These are phyloP conservation scores for Lasioglossum oenotherae DNA, from an alignment of 2,888 invertebrate species.

Conservation along the genomic window DNA sequence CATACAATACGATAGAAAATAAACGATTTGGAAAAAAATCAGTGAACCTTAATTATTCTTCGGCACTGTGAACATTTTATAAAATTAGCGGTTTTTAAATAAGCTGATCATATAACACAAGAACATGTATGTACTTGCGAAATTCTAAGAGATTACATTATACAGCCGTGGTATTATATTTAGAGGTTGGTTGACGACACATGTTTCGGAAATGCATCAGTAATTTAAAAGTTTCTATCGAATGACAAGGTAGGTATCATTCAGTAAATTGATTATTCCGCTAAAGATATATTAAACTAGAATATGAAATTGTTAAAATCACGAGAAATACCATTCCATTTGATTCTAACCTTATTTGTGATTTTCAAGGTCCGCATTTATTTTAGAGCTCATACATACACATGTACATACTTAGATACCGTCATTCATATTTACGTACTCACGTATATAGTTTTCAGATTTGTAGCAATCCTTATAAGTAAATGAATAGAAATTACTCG, in stretches of 20 bases:
- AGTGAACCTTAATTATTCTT: not conserved
- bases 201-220: not conserved
- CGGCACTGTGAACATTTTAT: not conserved
- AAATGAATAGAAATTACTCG: not conserved
- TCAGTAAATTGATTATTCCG: not conserved
- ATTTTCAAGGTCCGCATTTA: conserved; percentile 45
- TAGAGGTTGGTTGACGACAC: not conserved
- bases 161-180: not conserved
- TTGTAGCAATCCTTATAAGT: conserved; percentile 25
- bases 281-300: not conserved
- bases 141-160: conserved; percentile 18
- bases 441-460: not conserved
- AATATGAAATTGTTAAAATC: not conserved
- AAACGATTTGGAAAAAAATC: conserved; percentile 6
- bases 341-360: conserved; percentile 39
- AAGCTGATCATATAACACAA: not conserved
- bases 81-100: not conserved
- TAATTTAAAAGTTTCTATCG: not conserved
- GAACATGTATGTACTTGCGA: not conserved
- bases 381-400: conserved; percentile 37
- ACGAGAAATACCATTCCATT: not conserved
- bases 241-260: not conserved
- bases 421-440: not conserved
- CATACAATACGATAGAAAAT: conserved; percentile 10
- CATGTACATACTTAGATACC: not conserved